A percentile compares a stretch with the other conserved stretches of the same genome.
Evolutionary conservation across 2,797 vertebrate species (phyloP).

Genomic region (Ciconia nigra): DNA sequence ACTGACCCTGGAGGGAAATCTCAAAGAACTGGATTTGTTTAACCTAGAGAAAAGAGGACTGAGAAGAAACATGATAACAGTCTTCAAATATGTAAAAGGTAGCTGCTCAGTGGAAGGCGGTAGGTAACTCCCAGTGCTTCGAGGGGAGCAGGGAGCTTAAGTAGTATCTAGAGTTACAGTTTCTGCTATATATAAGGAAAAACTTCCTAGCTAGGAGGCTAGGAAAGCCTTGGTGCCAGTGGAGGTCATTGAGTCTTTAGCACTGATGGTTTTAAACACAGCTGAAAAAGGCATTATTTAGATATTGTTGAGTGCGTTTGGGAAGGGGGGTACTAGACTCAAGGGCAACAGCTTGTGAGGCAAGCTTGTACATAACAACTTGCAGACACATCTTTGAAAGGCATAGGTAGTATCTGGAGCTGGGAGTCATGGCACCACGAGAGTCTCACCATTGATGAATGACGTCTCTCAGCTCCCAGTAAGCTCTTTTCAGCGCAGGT

Average conservation of each 20-base stretch:
- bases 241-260: neutral
- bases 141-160: neutral
- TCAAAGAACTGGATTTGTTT: neutral
- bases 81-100: slow-evolving; percentile 1
- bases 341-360: neutral
- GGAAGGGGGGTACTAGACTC: neutral
- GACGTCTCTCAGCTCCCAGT: neutral
- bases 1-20: neutral
- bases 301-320: neutral
- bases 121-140: neutral
- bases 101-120: neutral
- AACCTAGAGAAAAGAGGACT: neutral
- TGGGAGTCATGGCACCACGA: neutral
- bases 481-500: neutral
- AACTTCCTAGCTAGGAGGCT: neutral
- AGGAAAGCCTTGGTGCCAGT: neutral
- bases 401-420: neutral
- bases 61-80: neutral
- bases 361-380: neutral
- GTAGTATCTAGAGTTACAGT: neutral
- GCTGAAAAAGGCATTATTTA: neutral
- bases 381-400: neutral
- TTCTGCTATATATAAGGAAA: neutral
- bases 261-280: neutral
- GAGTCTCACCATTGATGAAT: neutral